Evolutionary conservation across 2,113 vertebrate genomes (phyloP).

Genomic region (Phoxinus phoxinus): DNA sequence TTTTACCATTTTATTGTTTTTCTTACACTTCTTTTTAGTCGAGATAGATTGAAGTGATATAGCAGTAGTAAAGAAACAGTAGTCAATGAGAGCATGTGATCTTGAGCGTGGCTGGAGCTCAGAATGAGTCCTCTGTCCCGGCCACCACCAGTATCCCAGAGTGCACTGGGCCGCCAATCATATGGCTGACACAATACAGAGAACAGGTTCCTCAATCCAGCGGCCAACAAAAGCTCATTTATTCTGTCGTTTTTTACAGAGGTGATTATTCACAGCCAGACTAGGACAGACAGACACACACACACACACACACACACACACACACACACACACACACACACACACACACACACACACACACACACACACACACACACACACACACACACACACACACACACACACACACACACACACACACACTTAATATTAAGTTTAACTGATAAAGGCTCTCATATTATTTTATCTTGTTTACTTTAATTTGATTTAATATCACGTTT

Average conservation of each 20-base stretch:
- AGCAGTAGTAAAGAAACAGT: slow-evolving; percentile 21
- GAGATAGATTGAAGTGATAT: not conserved
- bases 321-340: slow-evolving; percentile 38
- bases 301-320: not conserved
- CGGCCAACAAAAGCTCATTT: slow-evolving; percentile 46
- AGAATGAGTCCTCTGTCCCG: slow-evolving; percentile 50
- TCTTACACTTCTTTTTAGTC: not conserved
- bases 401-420: slow-evolving; percentile 16
- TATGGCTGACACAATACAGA: slow-evolving; percentile 47
- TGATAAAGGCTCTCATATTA: not conserved
- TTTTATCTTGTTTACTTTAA: not conserved
- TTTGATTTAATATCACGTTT: no score
- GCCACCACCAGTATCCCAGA: slow-evolving; percentile 37
- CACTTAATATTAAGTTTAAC: not conserved
- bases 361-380: slow-evolving; percentile 31
- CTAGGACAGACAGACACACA: slow-evolving; percentile 12
- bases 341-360: not conserved
- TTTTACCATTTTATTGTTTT: not conserved
- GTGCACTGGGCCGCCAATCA: slow-evolving; percentile 44
- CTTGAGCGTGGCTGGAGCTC: slow-evolving; percentile 18
- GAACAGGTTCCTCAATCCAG: slow-evolving; percentile 34
- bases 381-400: not conserved
- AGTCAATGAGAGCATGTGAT: slow-evolving; percentile 61
- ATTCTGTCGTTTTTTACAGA: slow-evolving; percentile 16
- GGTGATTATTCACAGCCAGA: slow-evolving; percentile 14